Evolutionary conservation across 2,797 vertebrate species (phyloP), one percentile per base, ranked within the genome.

Genomic region (Pangasius mekongensis): DNA sequence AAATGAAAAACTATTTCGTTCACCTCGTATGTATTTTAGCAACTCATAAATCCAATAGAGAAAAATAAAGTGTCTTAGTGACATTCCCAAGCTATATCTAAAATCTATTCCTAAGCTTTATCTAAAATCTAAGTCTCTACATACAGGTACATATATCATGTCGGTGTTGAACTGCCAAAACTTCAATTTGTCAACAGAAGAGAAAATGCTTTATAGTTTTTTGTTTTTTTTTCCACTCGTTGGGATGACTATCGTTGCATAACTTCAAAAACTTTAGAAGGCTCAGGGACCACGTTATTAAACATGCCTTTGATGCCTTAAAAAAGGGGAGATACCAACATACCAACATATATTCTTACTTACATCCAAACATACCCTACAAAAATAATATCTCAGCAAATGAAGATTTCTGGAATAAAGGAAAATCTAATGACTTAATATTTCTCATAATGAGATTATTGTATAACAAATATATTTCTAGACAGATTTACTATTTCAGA

Each of bases 41-140:
- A 39, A 69, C 7, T 80, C 64, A 78, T 84, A 88, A 84, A 71
- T 88, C 82, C 47, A 74, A 36, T 5, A 76, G 24, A 58, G 69
- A 76, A 60, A 43, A 64, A 30, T 77, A 84, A 47, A 73, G 47
- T 77, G 18, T 84, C 47, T 2, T 8, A 9, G 43, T 66, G 27
- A 47, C 27, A 67, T 83, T 83, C n/a, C 60, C 30, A 30, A 49
- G 62, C 16, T 16, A 3, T 30, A 30, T 83, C 36, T 64, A 43
- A 82, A 60, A 60, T 39, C 16, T 81, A 43, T 82, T 9, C 47
- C 14, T 39, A 60, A 20, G 16, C 9, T 62, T 43, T 82, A 82
- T 82, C 39, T 83, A n/a, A 49, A 47, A 64, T 83, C 36, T 64
- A 62, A 82, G 62, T 66, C 22, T 49, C 36, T 49, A 22, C 27